Conservation (phyloP, 1,140 invertebrate genomes). For the Rhizoglyphus robini region DNA sequence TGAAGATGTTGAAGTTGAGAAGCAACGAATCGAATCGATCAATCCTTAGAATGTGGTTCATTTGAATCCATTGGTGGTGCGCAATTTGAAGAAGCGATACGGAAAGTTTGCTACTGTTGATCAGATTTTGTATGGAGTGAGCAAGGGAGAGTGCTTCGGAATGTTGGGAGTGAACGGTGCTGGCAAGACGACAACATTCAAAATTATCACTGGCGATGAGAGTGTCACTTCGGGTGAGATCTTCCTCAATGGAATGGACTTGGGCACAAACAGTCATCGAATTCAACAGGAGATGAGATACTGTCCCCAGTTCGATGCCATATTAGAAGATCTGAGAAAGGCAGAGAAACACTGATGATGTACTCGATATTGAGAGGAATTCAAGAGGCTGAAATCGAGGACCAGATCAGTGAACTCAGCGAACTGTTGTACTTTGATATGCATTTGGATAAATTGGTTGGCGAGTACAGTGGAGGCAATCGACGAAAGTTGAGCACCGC, state of each 20-base stretch:
- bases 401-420: constrained; percentile 29
- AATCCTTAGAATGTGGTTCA: constrained; percentile 36
- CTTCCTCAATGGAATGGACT: constrained; percentile 25
- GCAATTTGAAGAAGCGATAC: constrained; percentile 18
- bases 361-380: constrained; percentile 38
- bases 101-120: constrained; percentile 31
- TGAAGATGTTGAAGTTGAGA: constrained; percentile 30
- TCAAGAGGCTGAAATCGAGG: constrained; percentile 58
- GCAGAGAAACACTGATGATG: constrained; percentile 35
- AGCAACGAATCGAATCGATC: constrained; percentile 2
- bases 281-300: constrained; percentile 39
- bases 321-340: constrained; percentile 37
- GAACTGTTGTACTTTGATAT: constrained; percentile 32
- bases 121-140: constrained; percentile 50
- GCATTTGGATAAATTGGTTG: constrained; percentile 33
- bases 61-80: constrained; percentile 23
- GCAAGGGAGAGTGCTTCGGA: constrained; percentile 65
- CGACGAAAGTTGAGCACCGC: constrained; percentile 87
- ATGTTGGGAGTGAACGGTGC: constrained; percentile 74
- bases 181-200: constrained; percentile 68
- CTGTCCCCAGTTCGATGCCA: constrained; percentile 40
- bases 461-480: constrained; percentile 58
- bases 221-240: constrained; percentile 31
- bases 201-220: constrained; percentile 33
- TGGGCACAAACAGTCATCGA: constrained; percentile 34